Conservation (phyloP, 2,797 vertebrate genomes). For the Hozukius guyotensis region DNA sequence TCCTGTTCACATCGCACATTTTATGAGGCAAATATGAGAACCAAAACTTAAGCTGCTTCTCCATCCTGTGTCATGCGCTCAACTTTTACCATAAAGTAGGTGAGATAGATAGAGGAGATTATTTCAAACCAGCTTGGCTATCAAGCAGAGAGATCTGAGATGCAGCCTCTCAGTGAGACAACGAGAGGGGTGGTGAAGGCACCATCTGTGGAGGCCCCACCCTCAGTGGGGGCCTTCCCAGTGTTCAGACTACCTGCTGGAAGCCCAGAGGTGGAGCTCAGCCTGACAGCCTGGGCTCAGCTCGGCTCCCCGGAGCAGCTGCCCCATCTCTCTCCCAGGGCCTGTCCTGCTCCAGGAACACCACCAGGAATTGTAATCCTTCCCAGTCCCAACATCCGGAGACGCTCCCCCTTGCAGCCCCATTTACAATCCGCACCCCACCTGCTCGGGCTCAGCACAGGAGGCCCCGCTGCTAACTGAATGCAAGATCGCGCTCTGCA, state of each 20-base stretch:
- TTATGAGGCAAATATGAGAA: conserved; percentile 77
- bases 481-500: conserved; percentile 35
- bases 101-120: conserved; percentile 39
- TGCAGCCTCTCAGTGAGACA: conserved; percentile 44
- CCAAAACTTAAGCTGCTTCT: conserved; percentile 56
- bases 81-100: conserved; percentile 20
- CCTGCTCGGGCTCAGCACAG: conserved; percentile 70
- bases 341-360: conserved; percentile 73
- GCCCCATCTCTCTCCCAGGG: conserved; percentile 73
- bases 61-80: conserved; percentile 30
- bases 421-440: conserved; percentile 70
- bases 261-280: conserved; percentile 80
- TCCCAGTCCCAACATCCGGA: conserved; percentile 72
- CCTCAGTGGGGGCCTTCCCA: conserved; percentile 56
- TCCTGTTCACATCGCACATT: conserved; percentile 82
- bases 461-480: conserved; percentile 45
- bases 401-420: conserved; percentile 56
- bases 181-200: conserved; percentile 53
- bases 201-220: conserved; percentile 78
- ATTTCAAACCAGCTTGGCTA: conserved; percentile 41
- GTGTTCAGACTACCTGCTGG: conserved; percentile 73
- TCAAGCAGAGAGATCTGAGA: conserved; percentile 43
- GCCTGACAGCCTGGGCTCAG: conserved; percentile 77
- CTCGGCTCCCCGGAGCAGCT: conserved; percentile 78
- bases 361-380: conserved; percentile 79